phyloP scores from a whole-genome alignment of 23 tunicate species.

The Styela plicata region DNA sequence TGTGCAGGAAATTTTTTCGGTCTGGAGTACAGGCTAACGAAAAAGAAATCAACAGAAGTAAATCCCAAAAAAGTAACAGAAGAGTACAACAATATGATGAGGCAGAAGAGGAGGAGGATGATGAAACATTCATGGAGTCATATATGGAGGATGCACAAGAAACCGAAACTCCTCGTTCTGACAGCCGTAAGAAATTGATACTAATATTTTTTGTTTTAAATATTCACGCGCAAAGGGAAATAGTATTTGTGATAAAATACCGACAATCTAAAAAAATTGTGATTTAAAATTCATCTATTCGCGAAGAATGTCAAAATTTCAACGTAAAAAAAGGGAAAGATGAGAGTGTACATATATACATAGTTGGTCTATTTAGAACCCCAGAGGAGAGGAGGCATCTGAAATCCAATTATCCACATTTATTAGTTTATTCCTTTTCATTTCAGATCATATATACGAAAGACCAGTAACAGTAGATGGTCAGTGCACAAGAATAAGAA shows the following conservation, averaged over 20 bases:
- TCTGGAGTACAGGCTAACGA: conserved; percentile 24
- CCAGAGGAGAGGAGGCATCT: no score
- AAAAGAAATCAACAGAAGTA: not conserved
- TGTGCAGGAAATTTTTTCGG: conserved; percentile 73
- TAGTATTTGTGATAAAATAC: no score
- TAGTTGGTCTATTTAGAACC: no score
- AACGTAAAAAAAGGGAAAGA: no score
- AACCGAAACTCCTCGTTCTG: not conserved
- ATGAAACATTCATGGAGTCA: not conserved
- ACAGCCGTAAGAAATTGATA: conserved; percentile 22
- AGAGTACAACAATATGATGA: not conserved
- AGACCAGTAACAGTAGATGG: conserved; percentile 65
- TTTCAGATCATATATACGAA: conserved; percentile 80
- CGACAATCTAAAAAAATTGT: no score
- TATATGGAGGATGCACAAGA: not conserved
- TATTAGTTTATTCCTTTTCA: no score
- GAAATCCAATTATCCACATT: no score
- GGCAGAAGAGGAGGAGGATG: conserved; percentile 8
- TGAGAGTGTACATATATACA: no score
- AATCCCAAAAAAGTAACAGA: not conserved
- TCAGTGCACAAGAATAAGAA: conserved; percentile 25
- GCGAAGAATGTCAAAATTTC: no score
- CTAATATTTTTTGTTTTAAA: no score
- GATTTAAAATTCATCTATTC: no score
- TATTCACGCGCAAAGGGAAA: no score